Conservation (phyloP, 2,888 invertebrate genomes). For the Alentia gelatinosa region DNA sequence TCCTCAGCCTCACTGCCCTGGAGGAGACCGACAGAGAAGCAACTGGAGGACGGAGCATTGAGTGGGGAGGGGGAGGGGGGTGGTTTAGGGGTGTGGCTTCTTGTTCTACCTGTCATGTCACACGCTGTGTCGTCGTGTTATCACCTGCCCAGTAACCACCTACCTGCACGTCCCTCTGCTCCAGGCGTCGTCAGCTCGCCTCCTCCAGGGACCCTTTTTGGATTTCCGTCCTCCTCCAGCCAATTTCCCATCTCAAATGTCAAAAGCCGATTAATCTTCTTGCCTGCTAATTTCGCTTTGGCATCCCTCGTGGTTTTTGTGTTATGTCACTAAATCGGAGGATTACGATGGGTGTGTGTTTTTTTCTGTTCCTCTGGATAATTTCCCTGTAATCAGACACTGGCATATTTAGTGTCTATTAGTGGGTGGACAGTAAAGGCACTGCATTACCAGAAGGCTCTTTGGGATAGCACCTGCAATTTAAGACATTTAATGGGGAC, state of each 20-base stretch:
- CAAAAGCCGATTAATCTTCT: constrained; percentile 33
- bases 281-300: constrained; percentile 5
- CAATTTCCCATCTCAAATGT: constrained; percentile 32
- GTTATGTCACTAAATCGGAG: constrained; percentile 13
- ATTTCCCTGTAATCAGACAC: background rate
- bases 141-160: background rate
- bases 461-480: background rate
- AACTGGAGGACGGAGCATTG: too few relatives aligned
- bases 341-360: background rate
- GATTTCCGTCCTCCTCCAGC: background rate
- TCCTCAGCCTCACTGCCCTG: background rate
- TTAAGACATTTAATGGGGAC: constrained; percentile 8
- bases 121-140: background rate
- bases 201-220: background rate
- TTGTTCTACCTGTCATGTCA: background rate
- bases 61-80: background rate
- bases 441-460: background rate
- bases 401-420: background rate
- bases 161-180: too few relatives aligned
- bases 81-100: background rate
- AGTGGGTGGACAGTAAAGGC: background rate
- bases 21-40: too few relatives aligned
- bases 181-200: too few relatives aligned
- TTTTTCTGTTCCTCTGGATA: background rate
- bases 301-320: background rate